A percentile compares a stretch with the other conserved stretches of the same genome.
Conservation (phyloP, 2,888 invertebrate species). For the Iphiclides podalirius region DNA sequence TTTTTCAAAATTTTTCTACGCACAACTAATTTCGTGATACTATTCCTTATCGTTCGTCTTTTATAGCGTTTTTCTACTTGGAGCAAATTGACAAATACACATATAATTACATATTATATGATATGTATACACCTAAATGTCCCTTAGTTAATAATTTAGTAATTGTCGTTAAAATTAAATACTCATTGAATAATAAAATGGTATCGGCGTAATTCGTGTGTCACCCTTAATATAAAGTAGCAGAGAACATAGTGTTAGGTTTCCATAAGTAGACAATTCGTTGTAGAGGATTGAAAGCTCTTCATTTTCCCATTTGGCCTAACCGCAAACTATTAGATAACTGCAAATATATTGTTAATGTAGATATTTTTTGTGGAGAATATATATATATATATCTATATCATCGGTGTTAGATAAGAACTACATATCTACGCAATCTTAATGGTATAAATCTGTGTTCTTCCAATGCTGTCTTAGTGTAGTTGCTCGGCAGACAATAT, state of each 20-base stretch:
- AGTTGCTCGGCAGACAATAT: constrained; percentile 66
- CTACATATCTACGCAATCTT: constrained; percentile 61
- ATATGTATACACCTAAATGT: constrained; percentile 1
- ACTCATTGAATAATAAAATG: not conserved
- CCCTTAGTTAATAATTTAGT: not conserved
- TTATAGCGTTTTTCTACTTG: constrained; percentile 8
- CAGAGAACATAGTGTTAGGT: not conserved
- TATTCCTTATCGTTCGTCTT: constrained; percentile 13
- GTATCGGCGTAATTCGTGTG: not conserved
- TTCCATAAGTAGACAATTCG: not conserved
- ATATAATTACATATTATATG: constrained; percentile 23
- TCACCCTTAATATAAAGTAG: constrained; percentile 2
- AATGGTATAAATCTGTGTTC: constrained; percentile 66
- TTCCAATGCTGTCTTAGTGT: constrained; percentile 65
- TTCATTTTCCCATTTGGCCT: not conserved
- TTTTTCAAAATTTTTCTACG: constrained; percentile 66
- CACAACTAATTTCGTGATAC: constrained; percentile 73
- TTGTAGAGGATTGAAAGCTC: not conserved
- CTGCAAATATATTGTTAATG: not conserved
- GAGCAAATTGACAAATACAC: constrained; percentile 28
- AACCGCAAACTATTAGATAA: not conserved
- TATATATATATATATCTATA: constrained; percentile 52
- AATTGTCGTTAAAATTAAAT: not conserved
- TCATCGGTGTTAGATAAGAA: constrained; percentile 62
- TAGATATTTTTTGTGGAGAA: constrained; percentile 26